Conservation (phyloP, 1,140 invertebrate genomes). For the Coenobita brevimanus region DNA sequence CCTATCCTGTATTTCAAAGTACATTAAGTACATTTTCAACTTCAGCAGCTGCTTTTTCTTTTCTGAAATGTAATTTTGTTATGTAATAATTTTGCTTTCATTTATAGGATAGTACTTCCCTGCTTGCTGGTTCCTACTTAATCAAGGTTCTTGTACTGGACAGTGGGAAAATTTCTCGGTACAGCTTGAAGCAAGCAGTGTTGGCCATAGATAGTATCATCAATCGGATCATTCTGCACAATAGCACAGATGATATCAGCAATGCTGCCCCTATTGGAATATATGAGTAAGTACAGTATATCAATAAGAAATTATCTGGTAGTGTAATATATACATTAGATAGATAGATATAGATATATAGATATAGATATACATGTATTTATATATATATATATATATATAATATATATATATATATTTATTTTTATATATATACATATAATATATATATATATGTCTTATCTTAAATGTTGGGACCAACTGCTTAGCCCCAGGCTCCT, state of each 20-base stretch:
- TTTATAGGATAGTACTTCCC: conserved; percentile 35
- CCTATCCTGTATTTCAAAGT: too few relatives aligned
- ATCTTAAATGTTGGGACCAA: background rate
- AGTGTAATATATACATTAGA: too few relatives aligned
- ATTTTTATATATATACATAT: background rate
- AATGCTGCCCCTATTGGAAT: background rate
- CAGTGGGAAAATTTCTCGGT: conserved; percentile 49
- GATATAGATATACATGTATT: too few relatives aligned
- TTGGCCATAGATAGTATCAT: conserved; percentile 16
- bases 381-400: too few relatives aligned
- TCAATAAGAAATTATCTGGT: too few relatives aligned
- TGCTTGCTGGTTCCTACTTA: conserved; percentile 37
- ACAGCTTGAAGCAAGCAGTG: conserved; percentile 41
- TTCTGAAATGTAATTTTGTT: too few relatives aligned
- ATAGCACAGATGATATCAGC: background rate
- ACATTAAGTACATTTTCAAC: too few relatives aligned
- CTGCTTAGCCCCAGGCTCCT: too few relatives aligned
- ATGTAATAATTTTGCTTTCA: background rate
- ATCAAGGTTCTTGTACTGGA: conserved; percentile 27
- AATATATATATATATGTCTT: background rate
- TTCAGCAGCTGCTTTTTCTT: too few relatives aligned
- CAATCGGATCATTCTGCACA: background rate
- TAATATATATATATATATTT: too few relatives aligned
- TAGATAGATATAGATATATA: too few relatives aligned
- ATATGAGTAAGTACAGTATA: conserved; percentile 35